Conservation (phyloP, 2,113 vertebrate genomes). For the Enhydra lutris region DNA sequence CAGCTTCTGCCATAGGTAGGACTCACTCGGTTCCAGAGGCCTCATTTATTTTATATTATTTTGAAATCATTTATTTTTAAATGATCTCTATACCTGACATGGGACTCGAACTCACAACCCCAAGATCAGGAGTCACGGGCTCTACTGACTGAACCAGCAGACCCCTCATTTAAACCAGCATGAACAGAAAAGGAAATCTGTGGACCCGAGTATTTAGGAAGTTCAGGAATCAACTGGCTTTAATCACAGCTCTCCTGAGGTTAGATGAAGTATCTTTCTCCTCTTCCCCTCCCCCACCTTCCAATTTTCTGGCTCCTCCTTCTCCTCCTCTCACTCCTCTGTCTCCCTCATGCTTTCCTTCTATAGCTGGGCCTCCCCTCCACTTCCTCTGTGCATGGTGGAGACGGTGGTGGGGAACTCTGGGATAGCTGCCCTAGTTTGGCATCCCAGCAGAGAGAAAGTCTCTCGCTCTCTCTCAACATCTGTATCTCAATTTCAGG, state of each 20-base stretch:
- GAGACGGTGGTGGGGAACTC: not conserved
- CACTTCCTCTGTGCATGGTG: not conserved
- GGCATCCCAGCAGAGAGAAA: not conserved
- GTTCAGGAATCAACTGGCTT: constrained; percentile 1
- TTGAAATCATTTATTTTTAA: not conserved
- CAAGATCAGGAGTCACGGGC: not conserved
- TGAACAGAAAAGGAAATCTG: not conserved
- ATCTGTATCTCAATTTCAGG: not conserved
- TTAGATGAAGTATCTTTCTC: not conserved
- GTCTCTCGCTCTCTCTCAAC: not conserved
- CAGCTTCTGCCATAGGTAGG: not conserved
- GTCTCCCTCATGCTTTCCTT: not conserved
- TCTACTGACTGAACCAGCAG: not conserved
- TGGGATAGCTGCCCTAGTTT: not conserved
- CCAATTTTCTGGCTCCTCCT: not conserved
- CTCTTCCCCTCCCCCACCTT: not conserved
- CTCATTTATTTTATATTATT: not conserved
- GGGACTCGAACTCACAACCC: not conserved
- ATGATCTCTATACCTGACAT: not conserved
- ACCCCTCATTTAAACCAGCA: not conserved
- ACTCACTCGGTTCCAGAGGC: not conserved
- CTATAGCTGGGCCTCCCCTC: not conserved
- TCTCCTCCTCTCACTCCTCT: not conserved
- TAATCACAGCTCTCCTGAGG: not conserved
- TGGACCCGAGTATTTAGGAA: not conserved